Evolutionary conservation across 1,140 invertebrate species (phyloP), one percentile per base, ranked within the genome.

Genomic region (Nylanderia fulva): DNA sequence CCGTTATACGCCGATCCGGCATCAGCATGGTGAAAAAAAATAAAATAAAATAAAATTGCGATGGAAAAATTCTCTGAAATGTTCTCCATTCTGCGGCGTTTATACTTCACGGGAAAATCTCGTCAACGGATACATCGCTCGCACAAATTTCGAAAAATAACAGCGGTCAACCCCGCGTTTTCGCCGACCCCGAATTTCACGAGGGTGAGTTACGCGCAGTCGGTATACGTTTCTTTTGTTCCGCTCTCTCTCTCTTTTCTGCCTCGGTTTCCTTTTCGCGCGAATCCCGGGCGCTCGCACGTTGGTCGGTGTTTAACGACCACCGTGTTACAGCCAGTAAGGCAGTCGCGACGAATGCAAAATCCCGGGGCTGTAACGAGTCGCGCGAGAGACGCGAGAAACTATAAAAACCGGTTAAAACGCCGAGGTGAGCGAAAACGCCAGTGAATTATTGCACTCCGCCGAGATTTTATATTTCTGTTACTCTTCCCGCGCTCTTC

Each of bases 401-500:
- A 87, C 69, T 85, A 80, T 85, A 79, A 89, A 89, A 87, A 85
- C 71, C 63, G 54, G 71, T 87, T 90, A 87, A 90, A 90, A 90
- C 82, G 82, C 69, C 54, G 85, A 66, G 88, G 72, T 64, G 69
- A 72, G 85, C 85, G 89, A 54, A 86, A 90, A 90, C 76, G 45
- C 58, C 29, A 66, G 68, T 90, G 80, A 90, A 90, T 90, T 90
- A 90, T 90, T 86, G 72, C 89, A 15, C 84, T 48, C 72, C 58
- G 68, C 29, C 42, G 89, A 85, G 89, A 88, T 90, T 90, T 90
- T 90, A 90, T 90, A 90, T 90, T 86, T 86, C 86, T 85, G 68
- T 71, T 83, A 68, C 64, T 58, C 64, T 36, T n/a, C 58, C 66
- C 87, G 56, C 84, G 71, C 39, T n/a, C n/a, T 75, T 83, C 74